Base-by-base conservation (phyloP, 1,140 invertebrate genomes). In the Cydia amplana region DNA sequence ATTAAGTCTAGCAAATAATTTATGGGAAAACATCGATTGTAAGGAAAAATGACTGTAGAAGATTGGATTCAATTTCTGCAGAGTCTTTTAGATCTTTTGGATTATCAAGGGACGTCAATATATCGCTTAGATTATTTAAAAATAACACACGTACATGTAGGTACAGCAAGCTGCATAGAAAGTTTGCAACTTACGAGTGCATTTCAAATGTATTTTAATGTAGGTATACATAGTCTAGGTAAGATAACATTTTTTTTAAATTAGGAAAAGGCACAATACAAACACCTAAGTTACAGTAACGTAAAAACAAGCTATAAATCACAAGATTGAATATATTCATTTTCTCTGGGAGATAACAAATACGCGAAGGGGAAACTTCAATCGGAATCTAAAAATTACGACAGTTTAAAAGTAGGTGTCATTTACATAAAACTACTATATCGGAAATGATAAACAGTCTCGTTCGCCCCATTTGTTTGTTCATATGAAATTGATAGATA, bases 341-440 rank as follows among this genome's bases (percentile, higher is more conserved):
- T 91, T 82, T 89, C 86, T 77, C 74, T 67, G 73, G 75, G 78
- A 89, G 90, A 91, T 92, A 91, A 91, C 87, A 90, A 90, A 92
- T 91, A 88, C 84, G 78, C 73, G 75, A 78, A 88, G 88, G 90
- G 89, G 90, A 86, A 87, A 87, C 86, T 84, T 79, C 81, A 85
- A 91, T 88, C 91, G 89, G 91, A 92, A 91, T 87, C 83, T 89
- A 91, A 92, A 91, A 92, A 92, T 92, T 92, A 92, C 86, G 87
- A 83, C 87, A 91, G 89, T 92, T 92, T 92, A 92, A 91, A 92
- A 92, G 89, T 92, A 91, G 91, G 91, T 87, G 76, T 67, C 89
- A 91, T 92, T 91, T 90, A 88, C 91, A 92, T 92, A 88, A 89
- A 92, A 92, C 89, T 87, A 90, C 89, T 88, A 89, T 91, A 85